A percentile compares a stretch with the other conserved stretches of the same genome.
Evolutionary conservation across 1,140 invertebrate genomes (phyloP).

Genomic region (Hetaerina americana): DNA sequence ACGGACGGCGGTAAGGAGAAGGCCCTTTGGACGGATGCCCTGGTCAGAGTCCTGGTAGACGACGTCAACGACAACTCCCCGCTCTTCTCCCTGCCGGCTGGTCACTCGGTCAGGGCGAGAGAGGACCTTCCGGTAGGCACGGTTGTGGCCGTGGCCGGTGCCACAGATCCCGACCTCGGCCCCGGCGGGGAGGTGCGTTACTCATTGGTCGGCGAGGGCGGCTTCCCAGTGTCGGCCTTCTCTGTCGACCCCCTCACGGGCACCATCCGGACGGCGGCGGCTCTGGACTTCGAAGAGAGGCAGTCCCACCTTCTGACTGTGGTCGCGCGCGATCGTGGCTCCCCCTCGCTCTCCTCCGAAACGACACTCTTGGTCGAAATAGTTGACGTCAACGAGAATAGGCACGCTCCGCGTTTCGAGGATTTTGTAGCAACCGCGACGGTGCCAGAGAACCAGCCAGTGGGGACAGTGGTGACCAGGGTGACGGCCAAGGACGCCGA

Average conservation of each 20-base stretch:
- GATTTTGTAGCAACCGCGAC: constrained; percentile 60
- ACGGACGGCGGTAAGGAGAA: constrained; percentile 51
- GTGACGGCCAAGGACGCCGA: constrained; percentile 69
- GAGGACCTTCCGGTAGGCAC: constrained; percentile 84
- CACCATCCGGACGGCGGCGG: constrained; percentile 58
- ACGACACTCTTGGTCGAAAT: constrained; percentile 66
- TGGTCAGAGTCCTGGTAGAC: constrained; percentile 62
- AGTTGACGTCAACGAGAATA: constrained; percentile 87
- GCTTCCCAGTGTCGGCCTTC: constrained; percentile 32
- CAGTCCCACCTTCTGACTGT: constrained; percentile 80
- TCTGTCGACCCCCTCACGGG: constrained; percentile 71
- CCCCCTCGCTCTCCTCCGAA: constrained; percentile 49
- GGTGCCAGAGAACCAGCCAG: constrained; percentile 60
- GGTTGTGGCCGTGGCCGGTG: constrained; percentile 69
- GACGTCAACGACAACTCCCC: constrained; percentile 90
- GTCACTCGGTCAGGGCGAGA: constrained; percentile 62
- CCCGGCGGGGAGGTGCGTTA: constrained; percentile 58
- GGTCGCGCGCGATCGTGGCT: constrained; percentile 64
- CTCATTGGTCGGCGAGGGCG: constrained; percentile 27
- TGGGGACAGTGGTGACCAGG: constrained; percentile 57
- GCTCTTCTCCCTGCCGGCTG: constrained; percentile 55
- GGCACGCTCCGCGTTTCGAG: constrained; percentile 67
- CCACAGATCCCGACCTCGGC: constrained; percentile 76
- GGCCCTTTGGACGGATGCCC: constrained; percentile 58
- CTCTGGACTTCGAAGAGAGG: constrained; percentile 74